A percentile compares a stretch with the other conserved stretches of the same genome.
phyloP scores from a whole-genome alignment of 1,140 invertebrate genomes.

The Colletes latitarsis region DNA sequence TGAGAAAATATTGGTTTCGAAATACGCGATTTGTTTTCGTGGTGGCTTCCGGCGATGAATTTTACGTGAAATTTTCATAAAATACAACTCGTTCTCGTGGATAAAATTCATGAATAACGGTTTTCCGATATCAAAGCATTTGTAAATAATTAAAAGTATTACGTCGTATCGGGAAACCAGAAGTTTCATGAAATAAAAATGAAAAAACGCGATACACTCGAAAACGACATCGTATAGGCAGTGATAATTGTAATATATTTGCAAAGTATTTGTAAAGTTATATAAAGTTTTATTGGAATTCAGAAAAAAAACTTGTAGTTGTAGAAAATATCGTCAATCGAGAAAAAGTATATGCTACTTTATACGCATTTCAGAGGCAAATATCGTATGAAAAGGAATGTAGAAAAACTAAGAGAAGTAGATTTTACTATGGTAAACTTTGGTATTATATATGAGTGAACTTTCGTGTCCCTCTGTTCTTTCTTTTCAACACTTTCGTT shows the following conservation, averaged over 20 bases:
- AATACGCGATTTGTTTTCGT: not conserved
- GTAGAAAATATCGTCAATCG: slow-evolving; percentile 59
- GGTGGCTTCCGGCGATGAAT: not conserved
- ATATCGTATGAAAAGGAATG: slow-evolving; percentile 60
- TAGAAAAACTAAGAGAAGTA: slow-evolving; percentile 65
- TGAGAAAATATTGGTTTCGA: not conserved
- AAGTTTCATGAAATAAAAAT: slow-evolving; percentile 22
- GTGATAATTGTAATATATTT: slow-evolving; percentile 62
- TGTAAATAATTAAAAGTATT: slow-evolving; percentile 23
- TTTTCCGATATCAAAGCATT: slow-evolving; percentile 14
- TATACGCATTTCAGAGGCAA: slow-evolving; percentile 18
- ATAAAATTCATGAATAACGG: not conserved
- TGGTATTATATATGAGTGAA: slow-evolving; percentile 79
- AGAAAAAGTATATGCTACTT: slow-evolving; percentile 56
- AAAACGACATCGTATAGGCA: slow-evolving; percentile 60
- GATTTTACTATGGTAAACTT: slow-evolving; percentile 78
- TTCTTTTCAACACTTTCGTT: slow-evolving; percentile 46
- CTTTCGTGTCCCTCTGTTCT: slow-evolving; percentile 59
- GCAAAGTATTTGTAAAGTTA: slow-evolving; percentile 54
- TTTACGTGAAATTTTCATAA: not conserved
- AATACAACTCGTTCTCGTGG: not conserved
- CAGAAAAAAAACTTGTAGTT: slow-evolving; percentile 44
- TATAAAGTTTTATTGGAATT: slow-evolving; percentile 35
- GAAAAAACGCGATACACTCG: slow-evolving; percentile 37
- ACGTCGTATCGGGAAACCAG: slow-evolving; percentile 26